Conservation (phyloP, 2,888 invertebrate genomes). For the Meghimatium bilineatum region DNA sequence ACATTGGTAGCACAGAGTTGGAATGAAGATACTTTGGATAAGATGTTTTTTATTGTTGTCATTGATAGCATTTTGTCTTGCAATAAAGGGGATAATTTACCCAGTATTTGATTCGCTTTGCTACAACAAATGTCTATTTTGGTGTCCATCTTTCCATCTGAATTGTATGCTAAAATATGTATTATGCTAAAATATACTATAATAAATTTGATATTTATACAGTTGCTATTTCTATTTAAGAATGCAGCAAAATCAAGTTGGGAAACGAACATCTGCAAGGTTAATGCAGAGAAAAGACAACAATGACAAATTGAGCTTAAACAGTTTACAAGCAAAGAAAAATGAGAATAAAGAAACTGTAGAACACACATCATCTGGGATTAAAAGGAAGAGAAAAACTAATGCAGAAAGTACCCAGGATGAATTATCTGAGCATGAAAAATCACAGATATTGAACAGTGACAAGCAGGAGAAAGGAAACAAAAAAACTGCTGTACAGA, state of each 20-base stretch:
- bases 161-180: no score
- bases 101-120: no score
- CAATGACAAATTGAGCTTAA: background rate
- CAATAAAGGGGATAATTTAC: no score
- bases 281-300: background rate
- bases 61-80: no score
- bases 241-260: conserved; percentile 8
- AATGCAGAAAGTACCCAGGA: background rate
- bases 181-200: no score
- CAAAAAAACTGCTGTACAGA: background rate
- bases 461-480: background rate
- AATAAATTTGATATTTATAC: background rate
- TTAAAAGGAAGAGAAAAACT: conserved; percentile 8
- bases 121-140: no score
- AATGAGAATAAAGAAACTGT: background rate
- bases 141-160: no score
- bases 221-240: background rate
- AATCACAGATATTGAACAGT: background rate
- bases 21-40: no score
- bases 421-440: background rate
- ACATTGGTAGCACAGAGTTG: no score
- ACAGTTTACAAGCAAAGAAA: background rate
- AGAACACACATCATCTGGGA: background rate
- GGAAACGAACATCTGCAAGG: conserved; percentile 6
- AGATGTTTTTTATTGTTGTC: no score